phyloP scores from a whole-genome alignment of 2,113 vertebrate genomes.

The Noctilio leporinus region DNA sequence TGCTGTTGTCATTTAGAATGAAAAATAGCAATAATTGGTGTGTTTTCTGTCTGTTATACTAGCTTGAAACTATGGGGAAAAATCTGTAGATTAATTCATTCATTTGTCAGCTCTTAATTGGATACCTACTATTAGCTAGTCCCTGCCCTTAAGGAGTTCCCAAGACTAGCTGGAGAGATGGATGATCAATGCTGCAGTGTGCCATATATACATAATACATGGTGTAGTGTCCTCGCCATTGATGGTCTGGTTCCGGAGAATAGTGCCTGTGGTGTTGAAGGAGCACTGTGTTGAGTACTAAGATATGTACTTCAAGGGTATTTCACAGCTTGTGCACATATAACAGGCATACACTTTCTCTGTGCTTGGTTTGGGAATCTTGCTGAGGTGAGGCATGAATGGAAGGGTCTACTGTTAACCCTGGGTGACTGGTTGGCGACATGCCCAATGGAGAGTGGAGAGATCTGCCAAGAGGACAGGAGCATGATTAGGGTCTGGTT shows the following conservation, averaged over 20 bases:
- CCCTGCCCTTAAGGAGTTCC: not conserved
- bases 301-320: not conserved
- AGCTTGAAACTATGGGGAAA: not conserved
- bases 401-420: not conserved
- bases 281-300: not conserved
- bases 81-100: conserved; percentile 19
- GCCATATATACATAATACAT: not conserved
- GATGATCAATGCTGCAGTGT: not conserved
- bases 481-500: not conserved
- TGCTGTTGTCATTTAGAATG: not conserved
- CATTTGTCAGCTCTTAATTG: not conserved
- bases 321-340: not conserved
- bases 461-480: not conserved
- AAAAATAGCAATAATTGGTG: not conserved
- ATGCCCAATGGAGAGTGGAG: not conserved
- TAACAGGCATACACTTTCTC: not conserved
- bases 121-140: conserved; percentile 1
- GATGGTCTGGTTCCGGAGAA: not conserved
- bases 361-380: not conserved
- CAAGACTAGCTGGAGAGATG: not conserved
- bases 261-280: not conserved
- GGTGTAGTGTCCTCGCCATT: not conserved
- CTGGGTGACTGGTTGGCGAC: not conserved
- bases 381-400: not conserved
- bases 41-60: not conserved